Base-by-base conservation (phyloP, 1,140 invertebrate genomes). In the Copidosoma floridanum region DNA sequence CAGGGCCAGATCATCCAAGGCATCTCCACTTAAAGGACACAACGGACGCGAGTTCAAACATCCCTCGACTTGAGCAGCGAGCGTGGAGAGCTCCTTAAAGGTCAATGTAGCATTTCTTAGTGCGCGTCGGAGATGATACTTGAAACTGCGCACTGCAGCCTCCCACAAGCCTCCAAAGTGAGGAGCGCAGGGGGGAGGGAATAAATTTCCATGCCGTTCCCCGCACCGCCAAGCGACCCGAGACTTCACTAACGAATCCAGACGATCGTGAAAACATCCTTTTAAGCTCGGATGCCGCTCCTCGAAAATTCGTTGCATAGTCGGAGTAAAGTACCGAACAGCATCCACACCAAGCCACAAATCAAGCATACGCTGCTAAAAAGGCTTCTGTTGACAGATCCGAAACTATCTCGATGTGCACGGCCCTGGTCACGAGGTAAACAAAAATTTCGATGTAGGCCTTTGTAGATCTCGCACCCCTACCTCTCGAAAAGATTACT, bases 271-370 rank as follows among this genome's bases (percentile, higher is more conserved):
- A n/a, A n/a, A n/a, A n/a, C n/a, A n/a, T n/a, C n/a, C n/a, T n/a
- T n/a, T n/a, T n/a, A n/a, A n/a, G n/a, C n/a, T n/a, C n/a, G n/a
- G n/a, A n/a, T n/a, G n/a, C 32, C 32, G 32, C 61, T 14, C 73
- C 71, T 35, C 64, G 53, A 63, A 79, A 77, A 50, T 74, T 72
- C 6, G 68, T 73, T n/a, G 67, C 71, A 63, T 69, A 72, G 50
- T 77, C 77, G 6, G 61, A 71, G 18, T 64, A 65, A 18, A 75
- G 51, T 14, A 61, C 16, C 14, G 58, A 24, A 3, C 67, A 58
- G 27, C 61, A 44, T 40, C 72, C 71, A 50, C 73, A 32, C 29
- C 71, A 18, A 11, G 69, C 41, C 29, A 74, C 65, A 58, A 82
- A 79, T 32, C 74, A 41, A 16, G 67, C 37, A 8, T 79, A 63